Base-by-base conservation (phyloP, 2,797 vertebrate species). In the Mareca strepera region DNA sequence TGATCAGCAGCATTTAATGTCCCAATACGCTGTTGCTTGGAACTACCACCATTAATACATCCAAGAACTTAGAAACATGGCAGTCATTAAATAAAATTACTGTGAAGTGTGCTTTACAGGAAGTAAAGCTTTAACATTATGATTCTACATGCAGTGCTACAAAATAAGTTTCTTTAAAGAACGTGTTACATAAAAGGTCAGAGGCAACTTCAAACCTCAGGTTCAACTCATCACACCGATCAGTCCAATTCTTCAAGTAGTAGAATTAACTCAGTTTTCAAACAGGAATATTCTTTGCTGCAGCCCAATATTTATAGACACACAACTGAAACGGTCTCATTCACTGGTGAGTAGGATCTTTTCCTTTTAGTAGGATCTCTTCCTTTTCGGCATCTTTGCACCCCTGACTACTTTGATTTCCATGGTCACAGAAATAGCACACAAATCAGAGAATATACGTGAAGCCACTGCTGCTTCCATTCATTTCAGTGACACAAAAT, bases 141-240 rank as follows among this genome's bases (percentile, higher is more conserved):
- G 85, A 78, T 26, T 80, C 83, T 73, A 87, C 93, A 80, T 97
- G 97, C 97, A 95, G 93, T 94, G 96, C 97, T 97, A 96, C 93
- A 97, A 98, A 97, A 97, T 60, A 94, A 96, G 97, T 92, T 96
- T 97, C 95, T 97, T 93, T 93, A 86, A 96, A 97, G 97, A 96
- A 96, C 94, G 93, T 17, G 77, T 95, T 96, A 97, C 95, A 92
- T 83, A 95, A 95, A 97, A 96, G 55, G 78, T 96, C 91, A 97
- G 95, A 97, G 97, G 92, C 96, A 93, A 92, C 83, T 94, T 93
- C 89, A 83, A 58, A 95, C 83, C 92, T 94, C 82, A 62, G 37
- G 79, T 82, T 92, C 86, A 73, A 20, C 58, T 86, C 25, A 48
- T 89, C 55, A 88, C 69, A 29, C 94, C 63, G 90, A 90, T 31